Conservation (phyloP, 2,888 invertebrate genomes). For the Caenorhabditis wallacei region DNA sequence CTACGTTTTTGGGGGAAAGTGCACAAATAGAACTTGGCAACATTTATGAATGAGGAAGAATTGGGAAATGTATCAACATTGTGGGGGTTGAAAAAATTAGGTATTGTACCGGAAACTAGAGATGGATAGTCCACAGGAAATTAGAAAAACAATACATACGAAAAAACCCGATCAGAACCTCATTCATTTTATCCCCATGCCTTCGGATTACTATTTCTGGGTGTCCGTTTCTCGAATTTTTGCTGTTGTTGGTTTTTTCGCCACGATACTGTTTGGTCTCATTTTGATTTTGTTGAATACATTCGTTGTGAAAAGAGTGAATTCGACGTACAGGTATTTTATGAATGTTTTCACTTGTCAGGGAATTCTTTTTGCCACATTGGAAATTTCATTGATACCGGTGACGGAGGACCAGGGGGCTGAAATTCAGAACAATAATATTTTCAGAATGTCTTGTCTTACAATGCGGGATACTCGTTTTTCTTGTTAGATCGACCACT, state of each 20-base stretch:
- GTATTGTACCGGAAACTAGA: not conserved
- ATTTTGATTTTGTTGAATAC: not conserved
- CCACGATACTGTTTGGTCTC: not conserved
- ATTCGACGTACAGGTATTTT: slow-evolving; percentile 7
- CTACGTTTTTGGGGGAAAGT: not conserved
- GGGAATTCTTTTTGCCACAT: not conserved
- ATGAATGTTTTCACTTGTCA: slow-evolving; percentile 11
- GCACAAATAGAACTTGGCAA: too few species aligned
- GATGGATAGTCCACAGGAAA: too few species aligned
- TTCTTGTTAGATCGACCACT: not conserved
- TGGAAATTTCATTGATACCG: not conserved
- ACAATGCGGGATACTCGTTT: slow-evolving; percentile 14
- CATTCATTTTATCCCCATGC: not conserved
- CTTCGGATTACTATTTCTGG: slow-evolving; percentile 5
- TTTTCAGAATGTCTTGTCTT: slow-evolving; percentile 3
- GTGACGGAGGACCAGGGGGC: not conserved
- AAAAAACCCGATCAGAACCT: not conserved
- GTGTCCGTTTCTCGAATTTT: not conserved
- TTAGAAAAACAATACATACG: too few species aligned
- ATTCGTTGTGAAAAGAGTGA: slow-evolving; percentile 2
- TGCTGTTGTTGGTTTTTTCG: slow-evolving; percentile 2
- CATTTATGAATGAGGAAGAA: not conserved
- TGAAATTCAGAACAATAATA: not conserved
- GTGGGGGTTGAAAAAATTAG: not conserved
- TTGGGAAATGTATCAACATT: not conserved